Evolutionary conservation across 1,140 invertebrate species (phyloP), one percentile per base, ranked within the genome.

Genomic region (Drosophila nikananu): DNA sequence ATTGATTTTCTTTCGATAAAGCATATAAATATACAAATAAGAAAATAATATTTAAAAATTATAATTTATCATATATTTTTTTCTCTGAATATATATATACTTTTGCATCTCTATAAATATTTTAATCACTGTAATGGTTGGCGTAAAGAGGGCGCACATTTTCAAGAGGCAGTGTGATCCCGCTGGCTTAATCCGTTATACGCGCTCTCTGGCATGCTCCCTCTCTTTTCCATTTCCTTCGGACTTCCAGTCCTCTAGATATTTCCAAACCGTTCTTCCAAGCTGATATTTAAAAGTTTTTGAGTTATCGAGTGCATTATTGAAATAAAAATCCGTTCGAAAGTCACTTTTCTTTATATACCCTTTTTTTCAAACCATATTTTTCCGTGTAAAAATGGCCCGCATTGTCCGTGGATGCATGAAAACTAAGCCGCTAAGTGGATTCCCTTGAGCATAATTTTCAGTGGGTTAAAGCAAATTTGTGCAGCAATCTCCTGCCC

Each of bases 381-480:
- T 39, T 68, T 48, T 2, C 17, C 12, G 49, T 71, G 63, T 32
- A 66, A 42, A 12, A 35, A 5, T 5, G 21, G 27, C 39, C 60
- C 21, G 27, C 44, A 72, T 59, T 60, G 42, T 71, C 61, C 54
- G 54, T n/a, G 23, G 27, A 41, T 42, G 52, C 49, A 49, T 61
- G 32, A n/a, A 27, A 64, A 58, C 65, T 78, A 54, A 77, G 51
- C 42, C 37, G 39, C 63, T 55, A 61, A 71, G 67, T 68, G 67
- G 64, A 71, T 67, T 61, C 75, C 75, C 75, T 49, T 55, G 75
- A 55, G 80, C 68, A 81, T 74, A 77, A 89, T 73, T 80, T 89
- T 52, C 64, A 62, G 73, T 42, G 39, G 62, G 75, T 58, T 80
- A 89, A 59, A 83, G 79, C 80, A 86, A 83, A 89, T 87, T 86